Percentiles rank a stretch among this genome's conserved stretches.
phyloP scores from a whole-genome alignment of 2,888 invertebrate species.

The Frankliniella intonsa region DNA sequence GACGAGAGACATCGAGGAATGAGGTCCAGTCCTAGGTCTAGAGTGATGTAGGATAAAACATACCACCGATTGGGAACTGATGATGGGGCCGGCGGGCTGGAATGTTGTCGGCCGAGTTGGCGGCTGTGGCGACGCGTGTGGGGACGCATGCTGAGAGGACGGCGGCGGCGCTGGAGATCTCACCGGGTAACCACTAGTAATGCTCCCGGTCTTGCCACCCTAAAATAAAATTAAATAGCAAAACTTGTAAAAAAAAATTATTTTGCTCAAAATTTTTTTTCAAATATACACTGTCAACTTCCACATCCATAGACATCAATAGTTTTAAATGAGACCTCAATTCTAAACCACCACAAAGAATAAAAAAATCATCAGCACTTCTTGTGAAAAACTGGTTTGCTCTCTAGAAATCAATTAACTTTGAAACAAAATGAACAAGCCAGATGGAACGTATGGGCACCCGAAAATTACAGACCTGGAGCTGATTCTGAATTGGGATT shows the following conservation, averaged over 20 bases:
- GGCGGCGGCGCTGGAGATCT: slow-evolving; percentile 56
- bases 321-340: too few relatives aligned
- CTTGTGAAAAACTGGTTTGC: too few relatives aligned
- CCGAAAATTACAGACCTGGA: slow-evolving; percentile 46
- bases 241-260: neutral
- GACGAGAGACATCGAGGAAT: too few relatives aligned
- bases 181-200: slow-evolving; percentile 79
- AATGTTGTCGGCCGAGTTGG: neutral
- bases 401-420: too few relatives aligned
- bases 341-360: too few relatives aligned
- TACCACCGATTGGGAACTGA: neutral
- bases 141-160: slow-evolving; percentile 38
- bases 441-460: neutral
- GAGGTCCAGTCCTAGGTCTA: too few relatives aligned
- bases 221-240: slow-evolving; percentile 44
- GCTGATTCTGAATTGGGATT: slow-evolving; percentile 54
- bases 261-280: neutral
- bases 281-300: neutral
- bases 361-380: too few relatives aligned
- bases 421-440: too few relatives aligned
- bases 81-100: neutral
- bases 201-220: slow-evolving; percentile 73
- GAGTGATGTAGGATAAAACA: neutral
- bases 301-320: neutral
- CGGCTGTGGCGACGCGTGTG: slow-evolving; percentile 35